A percentile compares a stretch with the other conserved stretches of the same genome.
phyloP scores from a whole-genome alignment of 2,888 invertebrate species.

The Clostera curtula region DNA sequence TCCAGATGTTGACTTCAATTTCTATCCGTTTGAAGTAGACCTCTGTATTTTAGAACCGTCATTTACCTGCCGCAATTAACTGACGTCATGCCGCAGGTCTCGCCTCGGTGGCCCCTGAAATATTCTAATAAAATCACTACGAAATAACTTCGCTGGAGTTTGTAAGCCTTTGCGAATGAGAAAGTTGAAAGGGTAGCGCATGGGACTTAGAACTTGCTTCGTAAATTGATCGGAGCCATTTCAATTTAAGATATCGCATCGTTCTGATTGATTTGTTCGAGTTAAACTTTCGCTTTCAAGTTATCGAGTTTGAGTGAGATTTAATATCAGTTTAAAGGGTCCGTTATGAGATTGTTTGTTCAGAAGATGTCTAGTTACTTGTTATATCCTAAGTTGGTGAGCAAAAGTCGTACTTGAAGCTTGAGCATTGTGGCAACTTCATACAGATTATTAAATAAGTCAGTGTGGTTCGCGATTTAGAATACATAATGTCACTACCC shows the following conservation, averaged over 20 bases:
- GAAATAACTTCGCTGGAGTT: constrained; percentile 23
- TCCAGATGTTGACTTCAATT: constrained; percentile 15
- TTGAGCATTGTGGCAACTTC: too few species aligned
- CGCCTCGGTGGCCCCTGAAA: constrained; percentile 19
- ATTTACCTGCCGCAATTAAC: constrained; percentile 9
- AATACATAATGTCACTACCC: too few species aligned
- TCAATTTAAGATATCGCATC: constrained; percentile 26
- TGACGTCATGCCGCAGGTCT: constrained; percentile 10
- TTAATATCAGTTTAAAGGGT: constrained; percentile 8
- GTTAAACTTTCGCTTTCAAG: constrained; percentile 12
- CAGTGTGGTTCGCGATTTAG: too few species aligned
- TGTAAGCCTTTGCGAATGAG: constrained; percentile 24
- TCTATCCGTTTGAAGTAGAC: constrained; percentile 13
- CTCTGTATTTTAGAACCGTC: constrained; percentile 14
- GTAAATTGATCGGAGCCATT: constrained; percentile 28
- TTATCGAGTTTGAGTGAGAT: constrained; percentile 8
- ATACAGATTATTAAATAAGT: too few species aligned
- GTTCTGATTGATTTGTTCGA: constrained; percentile 23
- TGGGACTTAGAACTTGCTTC: constrained; percentile 21
- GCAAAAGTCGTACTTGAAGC: too few species aligned
- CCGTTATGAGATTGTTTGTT: constrained; percentile 2
- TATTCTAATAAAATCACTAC: constrained; percentile 32
- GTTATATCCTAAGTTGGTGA: too few species aligned
- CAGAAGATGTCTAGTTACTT: neutral
- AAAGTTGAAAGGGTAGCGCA: constrained; percentile 24